Conservation (phyloP, 1,140 invertebrate genomes). For the Acromyrmex echinatior region DNA sequence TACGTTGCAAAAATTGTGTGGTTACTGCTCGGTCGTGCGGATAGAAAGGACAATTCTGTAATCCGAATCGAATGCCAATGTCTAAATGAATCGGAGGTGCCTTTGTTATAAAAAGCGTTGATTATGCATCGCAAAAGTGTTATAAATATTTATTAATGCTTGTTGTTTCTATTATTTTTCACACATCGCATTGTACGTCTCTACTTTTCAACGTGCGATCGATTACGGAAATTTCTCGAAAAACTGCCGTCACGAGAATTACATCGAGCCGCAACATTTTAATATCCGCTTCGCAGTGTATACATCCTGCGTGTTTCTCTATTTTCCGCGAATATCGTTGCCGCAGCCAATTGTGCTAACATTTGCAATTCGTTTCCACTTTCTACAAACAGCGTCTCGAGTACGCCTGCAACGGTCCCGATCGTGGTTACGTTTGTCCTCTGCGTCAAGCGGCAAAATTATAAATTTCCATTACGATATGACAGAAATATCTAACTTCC, state of each 20-base stretch:
- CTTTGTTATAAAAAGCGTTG: not conserved
- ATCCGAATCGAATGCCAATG: not conserved
- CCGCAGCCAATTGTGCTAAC: constrained; percentile 58
- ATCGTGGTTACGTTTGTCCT: constrained; percentile 11
- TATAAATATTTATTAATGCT: constrained; percentile 12
- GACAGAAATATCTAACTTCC: constrained; percentile 15
- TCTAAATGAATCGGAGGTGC: not conserved
- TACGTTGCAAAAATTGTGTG: not conserved
- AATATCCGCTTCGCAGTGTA: constrained; percentile 18
- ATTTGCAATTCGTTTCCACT: constrained; percentile 58
- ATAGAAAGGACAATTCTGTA: not conserved
- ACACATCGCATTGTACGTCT: not conserved
- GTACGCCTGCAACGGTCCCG: not conserved
- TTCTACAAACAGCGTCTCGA: constrained; percentile 58
- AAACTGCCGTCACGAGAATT: not conserved
- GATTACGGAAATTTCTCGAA: not conserved
- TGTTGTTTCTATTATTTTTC: not conserved
- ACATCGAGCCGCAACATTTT: constrained; percentile 28
- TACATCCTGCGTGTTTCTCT: constrained; percentile 28
- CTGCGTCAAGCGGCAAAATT: constrained; percentile 10
- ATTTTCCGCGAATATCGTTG: constrained; percentile 54
- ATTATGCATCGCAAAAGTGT: not conserved
- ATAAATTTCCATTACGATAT: constrained; percentile 24
- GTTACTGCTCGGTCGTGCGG: not conserved
- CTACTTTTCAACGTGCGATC: not conserved